Evolutionary conservation across 2,797 vertebrate genomes (phyloP).

Genomic region (Lepus townsendii): DNA sequence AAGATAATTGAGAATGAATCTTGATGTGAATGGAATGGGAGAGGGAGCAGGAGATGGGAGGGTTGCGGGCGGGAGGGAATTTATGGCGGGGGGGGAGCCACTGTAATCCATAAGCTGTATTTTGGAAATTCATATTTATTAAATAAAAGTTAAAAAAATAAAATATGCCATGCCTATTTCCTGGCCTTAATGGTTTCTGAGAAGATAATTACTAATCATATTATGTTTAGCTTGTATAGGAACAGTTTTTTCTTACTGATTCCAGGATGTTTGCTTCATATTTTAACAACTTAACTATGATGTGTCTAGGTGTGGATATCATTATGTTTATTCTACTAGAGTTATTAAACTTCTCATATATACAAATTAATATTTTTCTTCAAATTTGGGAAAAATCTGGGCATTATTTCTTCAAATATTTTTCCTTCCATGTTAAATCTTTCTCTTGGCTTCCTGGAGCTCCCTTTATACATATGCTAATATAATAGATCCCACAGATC

Average conservation of each 20-base stretch:
- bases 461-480: background rate
- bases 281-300: background rate
- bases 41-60: no score
- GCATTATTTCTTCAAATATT: background rate
- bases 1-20: no score
- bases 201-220: background rate
- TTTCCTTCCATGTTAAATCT: background rate
- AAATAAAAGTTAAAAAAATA: no score
- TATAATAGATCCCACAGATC: background rate
- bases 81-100: no score
- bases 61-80: no score
- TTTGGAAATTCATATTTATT: no score
- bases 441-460: background rate
- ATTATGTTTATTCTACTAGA: background rate
- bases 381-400: background rate
- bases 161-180: background rate
- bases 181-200: background rate
- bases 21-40: no score
- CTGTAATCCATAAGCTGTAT: no score
- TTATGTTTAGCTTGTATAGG: background rate
- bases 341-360: background rate
- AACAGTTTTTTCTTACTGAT: constrained; percentile 18
- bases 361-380: background rate
- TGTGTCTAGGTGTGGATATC: background rate
- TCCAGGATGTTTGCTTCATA: background rate